Evolutionary conservation across 2,113 vertebrate species (phyloP).

Genomic region (Trichomycterus rosablanca): DNA sequence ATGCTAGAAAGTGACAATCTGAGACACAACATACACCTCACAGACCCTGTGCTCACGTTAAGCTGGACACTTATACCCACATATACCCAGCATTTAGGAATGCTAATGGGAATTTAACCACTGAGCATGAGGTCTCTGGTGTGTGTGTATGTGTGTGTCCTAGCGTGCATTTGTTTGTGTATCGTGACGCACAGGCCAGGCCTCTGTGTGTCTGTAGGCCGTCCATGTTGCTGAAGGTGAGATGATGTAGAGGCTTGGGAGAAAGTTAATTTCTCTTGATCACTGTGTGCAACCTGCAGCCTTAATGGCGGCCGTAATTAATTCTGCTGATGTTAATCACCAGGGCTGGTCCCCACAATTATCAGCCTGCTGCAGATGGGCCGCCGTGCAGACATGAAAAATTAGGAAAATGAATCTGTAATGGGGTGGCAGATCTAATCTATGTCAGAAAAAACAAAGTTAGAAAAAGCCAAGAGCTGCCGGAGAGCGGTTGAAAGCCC

Average conservation of each 20-base stretch:
- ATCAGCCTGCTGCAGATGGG: constrained; percentile 99
- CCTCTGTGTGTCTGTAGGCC: constrained; percentile 80
- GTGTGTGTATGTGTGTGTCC: constrained; percentile 29
- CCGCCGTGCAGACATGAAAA: constrained; percentile 99
- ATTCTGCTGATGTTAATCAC: constrained; percentile 99
- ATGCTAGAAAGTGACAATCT: not conserved
- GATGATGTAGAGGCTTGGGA: constrained; percentile 98
- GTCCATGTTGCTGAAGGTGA: constrained; percentile 98
- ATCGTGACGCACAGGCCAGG: constrained; percentile 60
- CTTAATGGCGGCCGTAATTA: constrained; percentile 99
- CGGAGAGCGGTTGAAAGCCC: constrained; percentile 89
- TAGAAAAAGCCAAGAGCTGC: constrained; percentile 86
- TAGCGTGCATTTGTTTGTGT: constrained; percentile 43
- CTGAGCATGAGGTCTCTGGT: constrained; percentile 30
- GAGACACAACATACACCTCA: not conserved
- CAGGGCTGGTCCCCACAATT: constrained; percentile 99
- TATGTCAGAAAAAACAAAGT: constrained; percentile 99
- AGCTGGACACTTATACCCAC: not conserved
- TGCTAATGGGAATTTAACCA: constrained; percentile 8
- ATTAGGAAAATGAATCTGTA: constrained; percentile 99
- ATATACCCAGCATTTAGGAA: not conserved
- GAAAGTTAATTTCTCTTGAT: constrained; percentile 99
- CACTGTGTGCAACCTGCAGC: constrained; percentile 99
- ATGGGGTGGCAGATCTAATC: constrained; percentile 99
- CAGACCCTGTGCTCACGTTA: not conserved